Evolutionary conservation across 2,888 invertebrate species (phyloP).

Genomic region (Stenichneumon culpator): DNA sequence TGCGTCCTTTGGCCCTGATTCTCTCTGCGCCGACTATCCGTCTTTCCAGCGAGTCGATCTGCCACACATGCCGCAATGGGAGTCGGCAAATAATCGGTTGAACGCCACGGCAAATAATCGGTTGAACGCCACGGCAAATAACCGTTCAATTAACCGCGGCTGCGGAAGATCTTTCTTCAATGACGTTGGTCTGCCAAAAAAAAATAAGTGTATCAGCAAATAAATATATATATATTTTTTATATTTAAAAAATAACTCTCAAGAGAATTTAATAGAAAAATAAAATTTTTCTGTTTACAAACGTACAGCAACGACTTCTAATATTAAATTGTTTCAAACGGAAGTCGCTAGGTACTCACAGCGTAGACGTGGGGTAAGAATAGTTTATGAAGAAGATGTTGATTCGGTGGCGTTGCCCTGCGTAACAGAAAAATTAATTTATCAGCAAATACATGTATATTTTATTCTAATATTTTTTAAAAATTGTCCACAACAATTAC

Average conservation of each 20-base stretch:
- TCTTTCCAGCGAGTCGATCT: conserved; percentile 16
- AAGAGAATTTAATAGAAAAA: too few species aligned
- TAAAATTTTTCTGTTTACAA: too few species aligned
- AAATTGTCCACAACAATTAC: too few species aligned
- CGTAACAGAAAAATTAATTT: too few species aligned
- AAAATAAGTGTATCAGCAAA: background rate
- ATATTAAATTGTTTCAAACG: background rate
- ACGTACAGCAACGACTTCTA: too few species aligned
- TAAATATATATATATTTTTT: background rate
- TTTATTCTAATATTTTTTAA: too few species aligned
- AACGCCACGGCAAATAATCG: background rate
- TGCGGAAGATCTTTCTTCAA: too few species aligned
- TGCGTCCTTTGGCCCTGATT: conserved; percentile 19
- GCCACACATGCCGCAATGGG: conserved; percentile 9
- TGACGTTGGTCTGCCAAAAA: too few species aligned
- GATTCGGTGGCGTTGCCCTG: too few species aligned
- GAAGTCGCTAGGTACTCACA: background rate
- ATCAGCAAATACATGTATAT: too few species aligned
- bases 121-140: background rate
- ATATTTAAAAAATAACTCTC: too few species aligned
- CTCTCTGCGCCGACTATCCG: background rate
- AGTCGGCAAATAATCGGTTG: background rate
- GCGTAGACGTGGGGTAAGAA: background rate
- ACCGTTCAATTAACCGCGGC: too few species aligned
- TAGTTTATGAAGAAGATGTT: background rate